Evolutionary conservation across 2,113 vertebrate species (phyloP).

Genomic region (human (Homo sapiens)): DNA sequence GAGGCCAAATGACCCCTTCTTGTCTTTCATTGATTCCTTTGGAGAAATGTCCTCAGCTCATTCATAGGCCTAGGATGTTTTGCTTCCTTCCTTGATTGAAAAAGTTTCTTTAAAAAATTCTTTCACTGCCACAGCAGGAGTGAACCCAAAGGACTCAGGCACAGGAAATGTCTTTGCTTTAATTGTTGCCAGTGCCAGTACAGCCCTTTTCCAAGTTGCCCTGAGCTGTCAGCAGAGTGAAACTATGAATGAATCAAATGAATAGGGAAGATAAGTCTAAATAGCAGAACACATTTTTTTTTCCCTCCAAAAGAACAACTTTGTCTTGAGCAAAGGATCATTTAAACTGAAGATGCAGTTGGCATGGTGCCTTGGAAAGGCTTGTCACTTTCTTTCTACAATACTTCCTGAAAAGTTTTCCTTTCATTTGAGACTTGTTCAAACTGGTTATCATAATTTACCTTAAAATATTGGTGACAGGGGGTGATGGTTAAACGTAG

Average conservation of each 20-base stretch:
- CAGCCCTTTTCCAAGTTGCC: conserved; percentile 18
- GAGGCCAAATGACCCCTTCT: conserved; percentile 40
- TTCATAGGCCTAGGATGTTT: conserved; percentile 58
- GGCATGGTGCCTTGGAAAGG: background rate
- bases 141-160: conserved; percentile 20
- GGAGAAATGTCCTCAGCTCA: conserved; percentile 59
- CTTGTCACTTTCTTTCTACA: background rate
- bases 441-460: conserved; percentile 3
- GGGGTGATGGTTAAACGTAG: background rate
- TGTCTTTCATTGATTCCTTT: conserved; percentile 49
- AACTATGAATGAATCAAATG: conserved; percentile 56
- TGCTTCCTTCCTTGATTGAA: conserved; percentile 68
- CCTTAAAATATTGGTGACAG: background rate
- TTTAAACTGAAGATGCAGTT: conserved; percentile 37
- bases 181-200: conserved; percentile 2
- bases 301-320: background rate
- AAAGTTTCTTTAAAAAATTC: conserved; percentile 56
- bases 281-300: background rate
- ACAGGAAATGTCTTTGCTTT: conserved; percentile 58
- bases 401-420: conserved; percentile 25
- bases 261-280: conserved; percentile 51
- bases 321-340: conserved; percentile 55
- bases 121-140: conserved; percentile 64
- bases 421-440: conserved; percentile 25
- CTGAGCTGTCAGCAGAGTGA: conserved; percentile 39